Evolutionary conservation across 2,113 vertebrate genomes (phyloP).

Genomic region (Malurus elegans): DNA sequence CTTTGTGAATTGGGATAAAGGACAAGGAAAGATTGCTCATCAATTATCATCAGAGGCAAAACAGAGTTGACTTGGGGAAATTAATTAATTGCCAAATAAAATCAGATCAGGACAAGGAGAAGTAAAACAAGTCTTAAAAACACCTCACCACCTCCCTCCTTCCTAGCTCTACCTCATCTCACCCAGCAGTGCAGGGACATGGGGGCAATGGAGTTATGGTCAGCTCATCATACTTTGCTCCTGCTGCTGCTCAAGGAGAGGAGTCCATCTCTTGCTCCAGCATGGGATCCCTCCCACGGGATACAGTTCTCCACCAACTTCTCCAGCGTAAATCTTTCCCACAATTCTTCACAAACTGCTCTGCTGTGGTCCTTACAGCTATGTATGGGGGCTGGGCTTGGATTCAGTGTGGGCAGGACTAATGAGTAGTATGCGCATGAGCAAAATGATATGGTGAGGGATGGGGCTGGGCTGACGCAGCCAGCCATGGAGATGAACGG

Average conservation of each 20-base stretch:
- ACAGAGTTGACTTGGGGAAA: not conserved
- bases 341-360: not conserved
- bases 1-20: not conserved
- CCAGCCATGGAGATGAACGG: too few relatives aligned
- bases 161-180: not conserved
- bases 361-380: too few relatives aligned
- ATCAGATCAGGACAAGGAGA: not conserved
- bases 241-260: accelerated
- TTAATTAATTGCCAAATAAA: not conserved
- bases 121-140: not conserved
- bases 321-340: not conserved
- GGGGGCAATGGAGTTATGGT: accelerated
- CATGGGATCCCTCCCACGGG: accelerated
- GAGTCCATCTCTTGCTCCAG: not conserved
- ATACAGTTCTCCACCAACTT: not conserved
- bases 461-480: too few relatives aligned
- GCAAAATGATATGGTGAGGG: too few relatives aligned
- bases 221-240: accelerated
- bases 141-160: not conserved
- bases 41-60: not conserved
- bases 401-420: too few relatives aligned
- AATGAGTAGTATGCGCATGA: too few relatives aligned
- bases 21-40: not conserved
- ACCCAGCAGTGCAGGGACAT: accelerated
- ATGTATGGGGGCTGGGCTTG: too few relatives aligned